Conservation (phyloP, 1,140 invertebrate species). For the Diprion similis region DNA sequence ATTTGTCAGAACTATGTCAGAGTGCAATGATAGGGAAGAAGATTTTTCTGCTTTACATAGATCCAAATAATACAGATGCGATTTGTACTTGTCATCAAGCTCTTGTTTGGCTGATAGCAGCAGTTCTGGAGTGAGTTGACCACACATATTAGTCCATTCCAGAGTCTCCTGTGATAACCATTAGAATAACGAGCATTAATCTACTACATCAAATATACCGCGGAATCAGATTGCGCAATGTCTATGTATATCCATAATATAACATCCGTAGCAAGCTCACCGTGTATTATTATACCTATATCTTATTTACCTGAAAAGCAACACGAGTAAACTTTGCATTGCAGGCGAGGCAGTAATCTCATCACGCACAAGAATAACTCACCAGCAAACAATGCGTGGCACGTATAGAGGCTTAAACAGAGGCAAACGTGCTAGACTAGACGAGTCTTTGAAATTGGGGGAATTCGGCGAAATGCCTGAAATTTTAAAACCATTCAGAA, state of each 20-base stretch:
- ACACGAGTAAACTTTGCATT: not conserved
- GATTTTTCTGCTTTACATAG: too few species aligned
- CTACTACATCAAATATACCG: not conserved
- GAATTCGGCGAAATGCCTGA: not conserved
- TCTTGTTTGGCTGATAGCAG: too few species aligned
- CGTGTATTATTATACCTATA: not conserved
- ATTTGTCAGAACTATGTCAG: too few species aligned
- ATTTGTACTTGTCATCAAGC: too few species aligned
- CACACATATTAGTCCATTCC: too few species aligned
- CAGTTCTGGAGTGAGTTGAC: too few species aligned
- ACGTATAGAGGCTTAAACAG: not conserved
- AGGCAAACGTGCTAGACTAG: slow-evolving; percentile 3
- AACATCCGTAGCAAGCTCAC: too few species aligned
- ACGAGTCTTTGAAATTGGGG: not conserved
- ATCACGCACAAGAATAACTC: slow-evolving; percentile 3
- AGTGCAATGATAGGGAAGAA: too few species aligned
- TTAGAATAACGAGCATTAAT: too few species aligned
- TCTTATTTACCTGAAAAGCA: not conserved
- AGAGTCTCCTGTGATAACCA: too few species aligned
- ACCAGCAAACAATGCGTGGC: slow-evolving; percentile 2
- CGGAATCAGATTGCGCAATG: not conserved
- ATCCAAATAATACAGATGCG: too few species aligned
- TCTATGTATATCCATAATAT: too few species aligned
- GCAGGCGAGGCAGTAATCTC: not conserved
- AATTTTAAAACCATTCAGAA: not conserved